Conservation (phyloP, 2,113 vertebrate genomes). For the Ploceus nigricollis region DNA sequence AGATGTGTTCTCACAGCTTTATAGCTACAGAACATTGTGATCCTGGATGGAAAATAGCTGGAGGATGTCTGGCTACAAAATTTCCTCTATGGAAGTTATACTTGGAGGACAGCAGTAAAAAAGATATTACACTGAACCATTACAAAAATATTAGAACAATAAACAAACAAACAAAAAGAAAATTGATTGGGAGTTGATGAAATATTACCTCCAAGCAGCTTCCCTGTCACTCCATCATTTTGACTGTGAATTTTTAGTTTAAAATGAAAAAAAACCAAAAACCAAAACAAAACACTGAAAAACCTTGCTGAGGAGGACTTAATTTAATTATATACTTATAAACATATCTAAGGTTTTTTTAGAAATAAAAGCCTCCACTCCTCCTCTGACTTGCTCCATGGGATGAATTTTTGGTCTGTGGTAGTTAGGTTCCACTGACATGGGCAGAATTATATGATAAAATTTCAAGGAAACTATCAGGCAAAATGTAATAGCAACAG, state of each 20-base stretch:
- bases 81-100: background rate
- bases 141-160: background rate
- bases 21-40: background rate
- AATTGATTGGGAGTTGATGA: background rate
- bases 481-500: background rate
- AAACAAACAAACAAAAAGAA: background rate
- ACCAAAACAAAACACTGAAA: background rate
- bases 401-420: background rate
- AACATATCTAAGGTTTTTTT: accelerated
- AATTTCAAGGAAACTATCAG: background rate
- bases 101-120: background rate
- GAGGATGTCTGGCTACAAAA: background rate
- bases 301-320: background rate
- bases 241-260: background rate
- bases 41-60: background rate
- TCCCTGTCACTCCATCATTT: background rate
- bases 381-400: background rate
- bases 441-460: background rate
- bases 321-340: background rate
- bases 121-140: background rate
- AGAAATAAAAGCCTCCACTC: background rate
- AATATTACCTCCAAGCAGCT: background rate
- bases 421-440: background rate
- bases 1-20: background rate
- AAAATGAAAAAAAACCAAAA: background rate